phyloP scores from a whole-genome alignment of 2,797 vertebrate genomes.

The Sebastes steindachneri region DNA sequence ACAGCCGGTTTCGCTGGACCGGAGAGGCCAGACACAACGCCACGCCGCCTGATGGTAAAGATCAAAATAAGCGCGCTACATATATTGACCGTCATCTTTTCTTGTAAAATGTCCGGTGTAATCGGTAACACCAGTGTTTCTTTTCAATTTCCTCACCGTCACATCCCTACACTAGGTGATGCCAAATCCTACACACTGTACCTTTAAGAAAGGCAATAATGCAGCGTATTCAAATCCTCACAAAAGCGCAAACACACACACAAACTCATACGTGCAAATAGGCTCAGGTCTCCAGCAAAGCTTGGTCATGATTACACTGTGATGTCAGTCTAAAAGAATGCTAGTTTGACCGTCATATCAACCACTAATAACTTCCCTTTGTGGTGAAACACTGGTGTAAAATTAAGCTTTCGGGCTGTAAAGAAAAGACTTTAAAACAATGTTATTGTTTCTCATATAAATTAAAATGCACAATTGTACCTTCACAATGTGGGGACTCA shows the following conservation, averaged over 20 bases:
- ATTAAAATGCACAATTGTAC: background rate
- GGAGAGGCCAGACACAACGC: too few relatives aligned
- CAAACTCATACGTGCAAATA: background rate
- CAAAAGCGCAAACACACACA: constrained; percentile 1
- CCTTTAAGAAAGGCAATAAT: background rate
- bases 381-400: constrained; percentile 34
- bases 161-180: too few relatives aligned
- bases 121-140: too few relatives aligned
- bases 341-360: constrained; percentile 38
- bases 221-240: background rate
- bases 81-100: too few relatives aligned
- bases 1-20: too few relatives aligned
- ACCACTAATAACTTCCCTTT: constrained; percentile 45
- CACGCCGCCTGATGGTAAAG: too few relatives aligned
- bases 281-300: constrained; percentile 40
- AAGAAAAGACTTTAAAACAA: constrained; percentile 24
- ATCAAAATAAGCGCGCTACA: too few relatives aligned
- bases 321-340: constrained; percentile 55
- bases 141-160: too few relatives aligned
- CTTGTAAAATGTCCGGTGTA: too few relatives aligned
- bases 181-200: too few relatives aligned
- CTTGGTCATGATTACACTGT: constrained; percentile 46
- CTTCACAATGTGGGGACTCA: background rate
- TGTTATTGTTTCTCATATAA: background rate
- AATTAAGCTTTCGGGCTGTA: constrained; percentile 25